A percentile compares a stretch with the other conserved stretches of the same genome.
These are phyloP conservation scores for Cranoglanis bouderius DNA, from an alignment of 2,113 vertebrate genomes.

Conservation along the genomic window DNA sequence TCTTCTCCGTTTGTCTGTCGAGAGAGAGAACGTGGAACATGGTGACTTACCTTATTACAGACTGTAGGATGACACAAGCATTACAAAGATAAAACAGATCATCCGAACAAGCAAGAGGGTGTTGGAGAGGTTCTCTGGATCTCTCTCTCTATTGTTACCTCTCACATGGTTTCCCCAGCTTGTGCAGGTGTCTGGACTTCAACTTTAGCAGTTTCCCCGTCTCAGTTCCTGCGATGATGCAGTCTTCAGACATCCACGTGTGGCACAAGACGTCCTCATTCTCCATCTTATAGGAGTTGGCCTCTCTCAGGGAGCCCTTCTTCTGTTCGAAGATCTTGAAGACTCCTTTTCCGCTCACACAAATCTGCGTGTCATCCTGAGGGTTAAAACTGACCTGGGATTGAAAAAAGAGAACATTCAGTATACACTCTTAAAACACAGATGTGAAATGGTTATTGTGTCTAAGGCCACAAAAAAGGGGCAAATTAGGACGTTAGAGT, in stretches of 20 bases:
- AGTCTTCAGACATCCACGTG: slow-evolving; percentile 80
- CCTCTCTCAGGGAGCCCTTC: slow-evolving; percentile 83
- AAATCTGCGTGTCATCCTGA: slow-evolving; percentile 83
- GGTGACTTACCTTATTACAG: not conserved
- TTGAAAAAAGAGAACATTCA: not conserved
- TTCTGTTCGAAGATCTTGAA: slow-evolving; percentile 85
- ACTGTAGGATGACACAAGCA: not conserved
- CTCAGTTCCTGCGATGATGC: slow-evolving; percentile 84
- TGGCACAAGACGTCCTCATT: slow-evolving; percentile 83
- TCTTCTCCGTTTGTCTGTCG: slow-evolving; percentile 58
- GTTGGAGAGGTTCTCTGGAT: not conserved
- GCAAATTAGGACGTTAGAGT: not conserved
- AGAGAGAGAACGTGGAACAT: not conserved
- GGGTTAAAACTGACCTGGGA: slow-evolving; percentile 90
- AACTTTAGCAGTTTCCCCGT: slow-evolving; percentile 81
- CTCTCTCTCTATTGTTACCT: slow-evolving; percentile 4
- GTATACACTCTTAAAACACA: not conserved
- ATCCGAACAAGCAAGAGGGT: not conserved
- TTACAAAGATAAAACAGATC: not conserved
- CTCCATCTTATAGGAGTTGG: slow-evolving; percentile 78
- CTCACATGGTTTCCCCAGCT: not conserved
- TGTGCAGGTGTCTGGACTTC: slow-evolving; percentile 78
- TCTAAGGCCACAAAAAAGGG: not conserved
- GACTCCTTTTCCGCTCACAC: slow-evolving; percentile 81
- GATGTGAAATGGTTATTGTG: not conserved